Evolutionary conservation across 2,888 invertebrate genomes (phyloP), one percentile per base, ranked within the genome.

Genomic region (Drosophila parthenogenetica): DNA sequence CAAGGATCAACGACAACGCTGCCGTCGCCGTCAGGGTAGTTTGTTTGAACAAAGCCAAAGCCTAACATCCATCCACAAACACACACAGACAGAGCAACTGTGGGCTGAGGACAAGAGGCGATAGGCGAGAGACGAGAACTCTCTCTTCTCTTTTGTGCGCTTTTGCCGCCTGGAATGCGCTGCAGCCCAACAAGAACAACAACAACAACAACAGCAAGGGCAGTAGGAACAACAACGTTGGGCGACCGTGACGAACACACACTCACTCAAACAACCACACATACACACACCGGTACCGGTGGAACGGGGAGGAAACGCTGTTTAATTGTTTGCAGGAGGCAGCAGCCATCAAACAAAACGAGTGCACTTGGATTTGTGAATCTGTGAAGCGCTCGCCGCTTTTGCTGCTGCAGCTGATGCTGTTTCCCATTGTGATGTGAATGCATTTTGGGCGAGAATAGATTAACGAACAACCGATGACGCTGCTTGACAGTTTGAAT

Each of bases 121-220:
- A 54, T 40, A 64, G 63, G 48, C 59, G 39, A 67, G 64, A 57
- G 55, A 13, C 13, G 35, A 35, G 4, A 35, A 35, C 35, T 35
- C 51, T 64, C 71, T 76, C 42, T 50, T 78, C 62, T 79, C 74
- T 77, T 83, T 79, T 87, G 85, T 86, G 89, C 81, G 70, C 81
- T 81, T 89, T 84, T 89, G 87, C 87, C 84, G 89, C 89, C 87
- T 88, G 86, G 89, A 87, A 87, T 89, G 75, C 62, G 71, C 70
- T 80, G 76, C 73, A 72, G 65, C 60, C 71, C 48, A 75, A 79
- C 72, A 79, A 58, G 51, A 67, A 53, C 64, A 59, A 45, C 60
- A 63, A 53, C 64, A 59, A 45, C 60, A 63, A 48, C 50, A 60
- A 46, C 35, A 67, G 45, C 61, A 29, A 29, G 29, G 29, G 29